A percentile compares a stretch with the other conserved stretches of the same genome.
Conservation (phyloP, 2,888 invertebrate genomes). For the Thereva nobilitata region DNA sequence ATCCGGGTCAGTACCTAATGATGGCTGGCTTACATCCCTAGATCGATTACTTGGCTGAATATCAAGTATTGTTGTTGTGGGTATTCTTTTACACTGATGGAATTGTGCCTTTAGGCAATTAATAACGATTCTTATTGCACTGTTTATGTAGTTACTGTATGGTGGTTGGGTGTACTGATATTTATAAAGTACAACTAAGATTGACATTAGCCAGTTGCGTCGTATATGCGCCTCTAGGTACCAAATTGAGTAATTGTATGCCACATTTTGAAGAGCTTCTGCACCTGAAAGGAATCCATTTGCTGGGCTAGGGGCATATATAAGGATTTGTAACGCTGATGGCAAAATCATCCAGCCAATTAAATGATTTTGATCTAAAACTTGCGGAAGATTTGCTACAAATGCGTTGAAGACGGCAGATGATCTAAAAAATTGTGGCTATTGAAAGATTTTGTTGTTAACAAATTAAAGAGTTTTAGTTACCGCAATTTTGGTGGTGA, state of each 20-base stretch:
- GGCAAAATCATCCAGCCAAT: constrained; percentile 90
- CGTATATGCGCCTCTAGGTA: constrained; percentile 84
- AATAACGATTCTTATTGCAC: constrained; percentile 84
- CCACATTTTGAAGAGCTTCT: constrained; percentile 65
- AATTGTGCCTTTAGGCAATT: constrained; percentile 91
- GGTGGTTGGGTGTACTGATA: constrained; percentile 77
- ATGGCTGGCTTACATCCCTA: constrained; percentile 74
- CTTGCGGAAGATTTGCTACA: constrained; percentile 88
- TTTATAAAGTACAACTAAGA: constrained; percentile 94
- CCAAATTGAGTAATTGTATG: constrained; percentile 79
- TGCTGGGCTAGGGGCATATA: constrained; percentile 81
- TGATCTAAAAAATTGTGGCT: constrained; percentile 61
- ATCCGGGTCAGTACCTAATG: constrained; percentile 71
- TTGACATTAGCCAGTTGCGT: constrained; percentile 89
- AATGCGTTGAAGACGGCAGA: constrained; percentile 97
- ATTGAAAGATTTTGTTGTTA: background rate
- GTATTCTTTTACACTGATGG: constrained; percentile 86
- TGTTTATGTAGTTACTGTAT: constrained; percentile 72
- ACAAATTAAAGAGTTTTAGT: background rate
- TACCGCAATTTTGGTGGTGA: constrained; percentile 83
- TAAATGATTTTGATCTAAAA: constrained; percentile 93
- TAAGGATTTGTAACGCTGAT: constrained; percentile 77
- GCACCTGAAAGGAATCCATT: constrained; percentile 60
- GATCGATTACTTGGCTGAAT: constrained; percentile 63
- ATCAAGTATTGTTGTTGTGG: constrained; percentile 77